Evolutionary conservation across 2,888 invertebrate species (phyloP).

Genomic region (Amphipyra berbera): DNA sequence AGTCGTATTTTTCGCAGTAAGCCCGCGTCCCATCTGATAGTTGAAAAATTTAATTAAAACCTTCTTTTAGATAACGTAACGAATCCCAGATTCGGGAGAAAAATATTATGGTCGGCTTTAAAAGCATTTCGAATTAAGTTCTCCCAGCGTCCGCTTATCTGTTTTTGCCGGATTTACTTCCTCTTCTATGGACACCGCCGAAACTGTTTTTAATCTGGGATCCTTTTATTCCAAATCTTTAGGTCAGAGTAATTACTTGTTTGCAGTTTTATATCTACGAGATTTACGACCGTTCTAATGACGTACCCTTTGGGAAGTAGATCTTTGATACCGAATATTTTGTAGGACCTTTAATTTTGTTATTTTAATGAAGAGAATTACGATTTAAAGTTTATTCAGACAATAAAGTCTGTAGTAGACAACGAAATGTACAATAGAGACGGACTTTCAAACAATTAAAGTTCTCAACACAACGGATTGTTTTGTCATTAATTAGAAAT

Average conservation of each 20-base stretch:
- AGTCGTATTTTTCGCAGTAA: conserved; percentile 65
- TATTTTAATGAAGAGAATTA: conserved; percentile 40
- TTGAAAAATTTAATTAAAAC: conserved; percentile 77
- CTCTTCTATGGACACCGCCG: conserved; percentile 59
- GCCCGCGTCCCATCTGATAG: conserved; percentile 73
- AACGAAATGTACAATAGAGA: conserved; percentile 41
- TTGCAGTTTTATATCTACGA: conserved; percentile 60
- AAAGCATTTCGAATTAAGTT: conserved; percentile 66
- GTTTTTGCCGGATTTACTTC: conserved; percentile 67
- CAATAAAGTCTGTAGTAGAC: conserved; percentile 38
- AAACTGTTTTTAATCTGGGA: conserved; percentile 62
- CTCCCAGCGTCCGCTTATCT: conserved; percentile 63
- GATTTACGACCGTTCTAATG: conserved; percentile 56
- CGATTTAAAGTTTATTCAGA: conserved; percentile 37
- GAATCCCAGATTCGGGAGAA: conserved; percentile 60
- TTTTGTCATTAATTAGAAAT: conserved; percentile 49
- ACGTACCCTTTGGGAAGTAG: conserved; percentile 48
- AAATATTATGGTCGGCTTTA: conserved; percentile 68
- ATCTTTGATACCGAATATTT: conserved; percentile 40
- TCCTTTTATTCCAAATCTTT: conserved; percentile 62
- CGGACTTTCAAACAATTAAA: conserved; percentile 51
- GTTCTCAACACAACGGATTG: conserved; percentile 44
- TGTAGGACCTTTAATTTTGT: conserved; percentile 36
- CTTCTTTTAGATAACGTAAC: conserved; percentile 70
- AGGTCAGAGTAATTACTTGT: conserved; percentile 61